Percentiles rank a stretch among this genome's conserved stretches.
Conservation (phyloP, 2,113 vertebrate genomes). For the Zapus hudsonius region DNA sequence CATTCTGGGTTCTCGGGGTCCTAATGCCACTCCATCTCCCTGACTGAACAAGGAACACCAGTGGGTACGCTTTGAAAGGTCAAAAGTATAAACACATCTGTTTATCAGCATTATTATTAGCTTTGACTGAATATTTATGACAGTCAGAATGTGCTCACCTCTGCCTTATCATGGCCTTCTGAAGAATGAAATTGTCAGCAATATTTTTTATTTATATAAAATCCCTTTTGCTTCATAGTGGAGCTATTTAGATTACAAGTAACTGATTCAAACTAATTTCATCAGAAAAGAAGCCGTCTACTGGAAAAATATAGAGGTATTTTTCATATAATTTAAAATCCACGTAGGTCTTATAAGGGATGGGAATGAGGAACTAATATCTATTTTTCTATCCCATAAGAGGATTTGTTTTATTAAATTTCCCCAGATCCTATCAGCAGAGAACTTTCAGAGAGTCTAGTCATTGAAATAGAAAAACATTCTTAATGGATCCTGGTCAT, state of each 20-base stretch:
- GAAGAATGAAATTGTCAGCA: constrained; percentile 42
- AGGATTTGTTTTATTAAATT: not conserved
- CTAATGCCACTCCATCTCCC: not conserved
- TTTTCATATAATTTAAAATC: constrained; percentile 29
- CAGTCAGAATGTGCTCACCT: not conserved
- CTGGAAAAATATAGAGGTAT: not conserved
- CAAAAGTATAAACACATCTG: not conserved
- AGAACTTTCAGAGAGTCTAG: not conserved
- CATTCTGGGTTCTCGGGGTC: not conserved
- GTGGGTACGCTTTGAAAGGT: not conserved
- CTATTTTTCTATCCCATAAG: not conserved
- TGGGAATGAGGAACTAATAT: not conserved
- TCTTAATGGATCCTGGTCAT: not conserved
- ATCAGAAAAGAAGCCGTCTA: not conserved
- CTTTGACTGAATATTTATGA: constrained; percentile 37
- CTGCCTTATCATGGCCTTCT: constrained; percentile 45
- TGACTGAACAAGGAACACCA: not conserved
- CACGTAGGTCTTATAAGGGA: not conserved
- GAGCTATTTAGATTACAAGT: constrained; percentile 41
- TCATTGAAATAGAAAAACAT: not conserved
- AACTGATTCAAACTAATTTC: constrained; percentile 31
- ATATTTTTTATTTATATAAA: constrained; percentile 66
- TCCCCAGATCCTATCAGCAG: not conserved
- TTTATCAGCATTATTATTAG: constrained; percentile 41
- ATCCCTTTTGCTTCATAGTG: not conserved